Evolutionary conservation across 2,888 invertebrate species (phyloP), one percentile per base, ranked within the genome.

Genomic region (Eudemis profundana): DNA sequence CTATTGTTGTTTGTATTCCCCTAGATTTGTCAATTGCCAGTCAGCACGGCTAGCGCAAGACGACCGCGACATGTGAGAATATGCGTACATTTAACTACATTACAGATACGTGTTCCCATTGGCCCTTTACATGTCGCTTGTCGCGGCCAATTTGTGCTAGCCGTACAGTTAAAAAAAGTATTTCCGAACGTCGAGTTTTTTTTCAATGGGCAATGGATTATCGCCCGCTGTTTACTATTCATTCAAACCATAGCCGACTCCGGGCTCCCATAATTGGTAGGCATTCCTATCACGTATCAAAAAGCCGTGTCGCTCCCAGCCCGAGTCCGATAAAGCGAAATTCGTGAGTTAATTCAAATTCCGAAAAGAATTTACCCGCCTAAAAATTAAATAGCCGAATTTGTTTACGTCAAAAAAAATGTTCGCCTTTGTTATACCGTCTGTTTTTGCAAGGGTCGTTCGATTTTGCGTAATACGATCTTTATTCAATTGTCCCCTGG

Each of bases 261-360:
- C 49, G 75, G 84, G 78, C 81, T 73, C 65, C 76, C 74, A 77
- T 84, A 85, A 86, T 86, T 87, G 83, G 76, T 72, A 68, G 78
- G 76, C 69, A 88, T 87, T 88, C 88, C 73, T 82, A 87, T 86
- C 89, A 89, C 89, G 89, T 89, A 84, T 84, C 82, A 83, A 82
- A 65, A 86, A 84, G 82, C 83, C 78, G 79, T 84, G 87, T 86
- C 86, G 78, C 76, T 77, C 77, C 75, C 83, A 85, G 85, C 84
- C 82, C 78, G 76, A 77, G 82, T 76, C 82, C 82, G 84, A 85
- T 87, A 85, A 86, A 83, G 77, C 74, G 76, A 78, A 79, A 79
- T 82, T 79, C 77, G 78, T 76, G 77, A 79, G 75, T 75, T 78
- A 78, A 85, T 86, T 87, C 82, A 83, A 83, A 84, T 84, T 84